Conservation (phyloP, 2,888 invertebrate species). For the Agelastica alni region DNA sequence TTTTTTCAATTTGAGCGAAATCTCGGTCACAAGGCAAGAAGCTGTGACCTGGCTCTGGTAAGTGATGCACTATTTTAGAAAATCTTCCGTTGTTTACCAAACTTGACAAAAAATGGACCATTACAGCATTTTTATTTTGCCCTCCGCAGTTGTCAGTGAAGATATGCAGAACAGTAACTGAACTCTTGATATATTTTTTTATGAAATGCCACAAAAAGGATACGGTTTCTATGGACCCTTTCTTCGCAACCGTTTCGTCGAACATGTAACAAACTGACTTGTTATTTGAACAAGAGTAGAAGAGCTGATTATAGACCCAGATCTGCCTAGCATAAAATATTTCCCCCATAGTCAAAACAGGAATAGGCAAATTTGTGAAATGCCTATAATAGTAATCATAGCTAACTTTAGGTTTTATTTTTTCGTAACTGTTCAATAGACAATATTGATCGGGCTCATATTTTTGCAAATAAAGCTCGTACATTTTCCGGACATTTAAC, state of each 20-base stretch:
- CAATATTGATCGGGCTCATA: constrained; percentile 16
- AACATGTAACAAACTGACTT: no score
- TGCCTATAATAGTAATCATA: constrained; percentile 24
- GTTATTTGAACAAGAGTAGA: constrained; percentile 14
- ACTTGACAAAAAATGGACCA: constrained; percentile 18
- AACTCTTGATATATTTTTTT: constrained; percentile 10
- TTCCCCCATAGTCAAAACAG: constrained; percentile 12
- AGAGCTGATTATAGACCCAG: constrained; percentile 22
- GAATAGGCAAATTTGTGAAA: background rate
- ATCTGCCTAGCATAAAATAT: constrained; percentile 25
- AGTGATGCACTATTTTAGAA: constrained; percentile 18
- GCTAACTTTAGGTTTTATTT: constrained; percentile 18
- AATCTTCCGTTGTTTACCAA: constrained; percentile 13
- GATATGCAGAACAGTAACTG: constrained; percentile 13
- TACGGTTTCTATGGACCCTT: constrained; percentile 20
- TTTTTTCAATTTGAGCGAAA: constrained; percentile 24
- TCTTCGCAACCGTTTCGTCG: constrained; percentile 23
- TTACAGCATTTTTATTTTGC: constrained; percentile 17
- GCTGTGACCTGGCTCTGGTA: constrained; percentile 24
- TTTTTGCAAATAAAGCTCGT: constrained; percentile 19
- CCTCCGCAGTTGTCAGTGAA: constrained; percentile 21
- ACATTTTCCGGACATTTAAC: constrained; percentile 22
- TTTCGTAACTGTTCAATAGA: constrained; percentile 4
- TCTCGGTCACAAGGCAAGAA: no score
- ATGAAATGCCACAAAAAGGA: constrained; percentile 22